phyloP scores from a whole-genome alignment of 2,888 invertebrate species.

The Phyto melanocephala region DNA sequence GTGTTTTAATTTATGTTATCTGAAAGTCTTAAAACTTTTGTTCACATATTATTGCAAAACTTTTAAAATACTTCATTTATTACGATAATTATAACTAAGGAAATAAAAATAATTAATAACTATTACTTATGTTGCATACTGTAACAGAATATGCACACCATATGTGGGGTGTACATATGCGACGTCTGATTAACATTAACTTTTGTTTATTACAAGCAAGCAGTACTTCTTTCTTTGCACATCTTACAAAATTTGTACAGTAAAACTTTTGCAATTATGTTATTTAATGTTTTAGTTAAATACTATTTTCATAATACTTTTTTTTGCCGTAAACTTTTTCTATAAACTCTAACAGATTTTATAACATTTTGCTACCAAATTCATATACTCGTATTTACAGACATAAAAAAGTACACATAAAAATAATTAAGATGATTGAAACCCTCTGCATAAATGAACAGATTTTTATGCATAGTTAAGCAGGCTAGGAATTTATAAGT shows the following conservation, averaged over 20 bases:
- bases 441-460: too few species aligned
- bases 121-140: background rate
- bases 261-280: conserved; percentile 51
- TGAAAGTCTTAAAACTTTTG: too few species aligned
- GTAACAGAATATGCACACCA: background rate
- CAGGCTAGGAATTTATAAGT: too few species aligned
- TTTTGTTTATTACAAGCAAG: background rate
- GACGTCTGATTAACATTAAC: conserved; percentile 23
- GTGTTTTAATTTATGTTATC: too few species aligned
- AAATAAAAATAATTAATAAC: too few species aligned
- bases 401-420: background rate
- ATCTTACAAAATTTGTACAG: background rate
- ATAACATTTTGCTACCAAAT: background rate
- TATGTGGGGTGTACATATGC: background rate
- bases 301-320: conserved; percentile 7
- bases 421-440: conserved; percentile 1
- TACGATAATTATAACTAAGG: too few species aligned
- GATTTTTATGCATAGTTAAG: too few species aligned
- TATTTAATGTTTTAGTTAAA: conserved; percentile 37
- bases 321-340: background rate
- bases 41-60: too few species aligned
- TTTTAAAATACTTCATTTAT: too few species aligned
- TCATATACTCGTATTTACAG: background rate
- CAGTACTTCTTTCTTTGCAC: background rate
- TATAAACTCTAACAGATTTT: background rate